Percentiles rank a stretch among this genome's conserved stretches.
phyloP scores from a whole-genome alignment of 2,888 invertebrate species.

The Polia nebulosa region DNA sequence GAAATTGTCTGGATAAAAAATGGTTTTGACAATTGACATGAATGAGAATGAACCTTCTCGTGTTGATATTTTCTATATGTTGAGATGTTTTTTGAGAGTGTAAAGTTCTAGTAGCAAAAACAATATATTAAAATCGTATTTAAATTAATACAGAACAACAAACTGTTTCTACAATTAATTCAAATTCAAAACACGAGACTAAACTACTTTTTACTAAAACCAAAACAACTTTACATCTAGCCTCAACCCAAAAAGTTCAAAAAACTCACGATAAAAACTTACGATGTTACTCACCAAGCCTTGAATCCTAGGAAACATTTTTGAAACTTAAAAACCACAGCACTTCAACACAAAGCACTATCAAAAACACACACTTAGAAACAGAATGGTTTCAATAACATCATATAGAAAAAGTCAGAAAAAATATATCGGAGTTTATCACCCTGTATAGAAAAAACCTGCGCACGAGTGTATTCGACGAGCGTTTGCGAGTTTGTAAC shows the following conservation, averaged over 20 bases:
- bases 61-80: neutral
- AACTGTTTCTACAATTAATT: neutral
- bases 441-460: constrained; percentile 68
- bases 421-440: constrained; percentile 37
- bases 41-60: constrained; percentile 23
- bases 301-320: constrained; percentile 89
- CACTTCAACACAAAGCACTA: constrained; percentile 75
- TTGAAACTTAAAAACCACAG: constrained; percentile 66
- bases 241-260: constrained; percentile 16
- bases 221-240: neutral
- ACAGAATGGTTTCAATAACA: constrained; percentile 67
- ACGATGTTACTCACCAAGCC: constrained; percentile 83
- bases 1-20: constrained; percentile 32
- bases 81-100: neutral
- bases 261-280: no score
- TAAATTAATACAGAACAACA: neutral
- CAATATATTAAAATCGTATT: neutral
- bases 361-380: constrained; percentile 72
- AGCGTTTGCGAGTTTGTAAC: constrained; percentile 74
- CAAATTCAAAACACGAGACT: neutral
- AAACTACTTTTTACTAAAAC: neutral
- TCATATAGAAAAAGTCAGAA: constrained; percentile 64
- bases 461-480: constrained; percentile 78
- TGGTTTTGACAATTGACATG: neutral
- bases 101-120: constrained; percentile 3